A percentile compares a stretch with the other conserved stretches of the same genome.
Evolutionary conservation across 2,113 vertebrate genomes (phyloP).

Genomic region (Alouatta palliata): DNA sequence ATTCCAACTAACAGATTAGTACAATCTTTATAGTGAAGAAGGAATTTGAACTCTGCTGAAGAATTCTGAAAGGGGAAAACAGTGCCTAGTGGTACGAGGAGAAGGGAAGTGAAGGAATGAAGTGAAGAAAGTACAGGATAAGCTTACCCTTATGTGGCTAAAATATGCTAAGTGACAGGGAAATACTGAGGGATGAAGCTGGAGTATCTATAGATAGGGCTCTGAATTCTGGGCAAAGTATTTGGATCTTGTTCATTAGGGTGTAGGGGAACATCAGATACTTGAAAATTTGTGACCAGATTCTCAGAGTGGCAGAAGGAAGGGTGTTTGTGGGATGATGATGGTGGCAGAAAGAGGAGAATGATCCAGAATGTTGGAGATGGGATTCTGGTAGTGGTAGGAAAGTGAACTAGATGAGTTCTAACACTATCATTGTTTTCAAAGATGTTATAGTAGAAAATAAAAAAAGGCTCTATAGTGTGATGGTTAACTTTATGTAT

Average conservation of each 20-base stretch:
- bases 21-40: not conserved
- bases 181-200: not conserved
- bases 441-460: not conserved
- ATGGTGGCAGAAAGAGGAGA: not conserved
- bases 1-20: conserved; percentile 7
- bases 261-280: not conserved
- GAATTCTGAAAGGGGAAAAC: not conserved
- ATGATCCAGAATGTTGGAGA: not conserved
- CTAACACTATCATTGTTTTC: not conserved
- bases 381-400: not conserved
- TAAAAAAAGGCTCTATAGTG: not conserved
- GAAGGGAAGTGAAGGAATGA: not conserved
- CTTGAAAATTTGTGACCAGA: not conserved
- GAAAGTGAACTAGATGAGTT: not conserved
- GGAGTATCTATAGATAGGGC: not conserved
- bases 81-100: not conserved
- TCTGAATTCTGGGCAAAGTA: not conserved
- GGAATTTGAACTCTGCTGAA: not conserved
- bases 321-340: not conserved
- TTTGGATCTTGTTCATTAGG: not conserved
- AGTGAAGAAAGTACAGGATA: not conserved
- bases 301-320: not conserved
- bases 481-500: not conserved
- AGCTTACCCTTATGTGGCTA: not conserved
- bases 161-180: not conserved